Evolutionary conservation across 2,113 vertebrate species (phyloP).

Genomic region (Pyxicephalus adspersus): DNA sequence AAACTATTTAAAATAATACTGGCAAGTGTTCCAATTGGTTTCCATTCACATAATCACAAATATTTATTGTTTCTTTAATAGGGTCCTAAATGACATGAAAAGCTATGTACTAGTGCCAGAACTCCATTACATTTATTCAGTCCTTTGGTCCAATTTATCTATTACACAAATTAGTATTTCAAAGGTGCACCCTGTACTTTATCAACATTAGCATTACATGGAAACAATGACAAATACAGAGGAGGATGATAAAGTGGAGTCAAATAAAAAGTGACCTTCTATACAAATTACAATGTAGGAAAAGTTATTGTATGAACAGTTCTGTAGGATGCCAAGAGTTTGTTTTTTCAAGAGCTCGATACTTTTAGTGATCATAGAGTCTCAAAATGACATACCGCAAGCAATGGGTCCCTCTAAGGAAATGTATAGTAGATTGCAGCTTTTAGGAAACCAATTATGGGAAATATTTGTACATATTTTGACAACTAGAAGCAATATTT

Average conservation of each 20-base stretch:
- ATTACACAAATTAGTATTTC: conserved; percentile 38
- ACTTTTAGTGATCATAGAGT: background rate
- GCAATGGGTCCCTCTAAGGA: too few relatives aligned
- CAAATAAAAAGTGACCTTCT: conserved; percentile 42
- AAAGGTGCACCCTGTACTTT: conserved; percentile 40
- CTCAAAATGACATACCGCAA: too few relatives aligned
- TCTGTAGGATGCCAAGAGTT: background rate
- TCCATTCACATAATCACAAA: background rate
- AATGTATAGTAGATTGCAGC: too few relatives aligned
- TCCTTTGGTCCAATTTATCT: conserved; percentile 31
- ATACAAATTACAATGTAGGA: conserved; percentile 20
- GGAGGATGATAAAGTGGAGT: conserved; percentile 41
- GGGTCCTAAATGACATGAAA: conserved; percentile 7
- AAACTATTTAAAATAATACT: background rate
- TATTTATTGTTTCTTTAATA: background rate
- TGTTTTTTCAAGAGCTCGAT: background rate
- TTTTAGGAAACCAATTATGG: too few relatives aligned
- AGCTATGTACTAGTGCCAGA: conserved; percentile 10
- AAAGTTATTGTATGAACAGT: background rate
- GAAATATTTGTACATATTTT: too few relatives aligned
- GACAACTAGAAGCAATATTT: too few relatives aligned
- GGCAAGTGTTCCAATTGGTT: background rate
- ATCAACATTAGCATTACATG: conserved; percentile 42
- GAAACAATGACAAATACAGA: conserved; percentile 44
- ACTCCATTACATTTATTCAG: conserved; percentile 36